phyloP scores from a whole-genome alignment of 2,888 invertebrate genomes.

The Megaustenia siamemsis region DNA sequence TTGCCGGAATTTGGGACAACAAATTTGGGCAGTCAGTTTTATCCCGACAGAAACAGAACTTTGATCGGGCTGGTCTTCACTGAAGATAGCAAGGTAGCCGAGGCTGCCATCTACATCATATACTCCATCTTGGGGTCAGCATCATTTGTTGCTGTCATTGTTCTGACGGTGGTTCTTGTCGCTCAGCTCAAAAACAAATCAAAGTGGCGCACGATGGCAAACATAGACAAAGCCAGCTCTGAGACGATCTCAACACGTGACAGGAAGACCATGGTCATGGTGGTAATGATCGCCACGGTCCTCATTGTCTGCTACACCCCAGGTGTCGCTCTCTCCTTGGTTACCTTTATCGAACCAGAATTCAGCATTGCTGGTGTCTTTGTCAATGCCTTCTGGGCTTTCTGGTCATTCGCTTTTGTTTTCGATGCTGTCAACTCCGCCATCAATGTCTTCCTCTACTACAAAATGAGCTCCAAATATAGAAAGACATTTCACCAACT shows the following conservation, averaged over 20 bases:
- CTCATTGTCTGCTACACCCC: constrained; percentile 7
- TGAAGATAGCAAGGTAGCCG: not conserved
- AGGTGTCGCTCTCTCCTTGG: not conserved
- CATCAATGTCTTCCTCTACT: constrained; percentile 13
- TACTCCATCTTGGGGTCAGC: not conserved
- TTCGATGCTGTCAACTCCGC: no score
- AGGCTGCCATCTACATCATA: not conserved
- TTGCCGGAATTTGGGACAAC: not conserved
- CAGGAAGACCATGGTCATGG: not conserved
- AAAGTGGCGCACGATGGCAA: not conserved
- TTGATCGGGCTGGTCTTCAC: not conserved
- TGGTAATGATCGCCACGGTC: not conserved
- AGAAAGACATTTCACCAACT: constrained; percentile 5
- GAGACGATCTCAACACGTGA: not conserved
- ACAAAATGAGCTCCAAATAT: constrained; percentile 24
- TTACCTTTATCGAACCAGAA: constrained; percentile 6
- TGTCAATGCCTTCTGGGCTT: not conserved
- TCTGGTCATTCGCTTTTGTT: constrained; percentile 17
- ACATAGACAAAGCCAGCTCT: not conserved
- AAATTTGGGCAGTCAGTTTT: not conserved
- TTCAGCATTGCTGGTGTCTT: not conserved
- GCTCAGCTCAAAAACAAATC: not conserved
- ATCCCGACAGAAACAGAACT: not conserved
- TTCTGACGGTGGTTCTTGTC: not conserved
- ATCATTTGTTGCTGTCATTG: not conserved